Evolutionary conservation across 2,888 invertebrate species (phyloP).

Genomic region (Stenolophus ochropezus): DNA sequence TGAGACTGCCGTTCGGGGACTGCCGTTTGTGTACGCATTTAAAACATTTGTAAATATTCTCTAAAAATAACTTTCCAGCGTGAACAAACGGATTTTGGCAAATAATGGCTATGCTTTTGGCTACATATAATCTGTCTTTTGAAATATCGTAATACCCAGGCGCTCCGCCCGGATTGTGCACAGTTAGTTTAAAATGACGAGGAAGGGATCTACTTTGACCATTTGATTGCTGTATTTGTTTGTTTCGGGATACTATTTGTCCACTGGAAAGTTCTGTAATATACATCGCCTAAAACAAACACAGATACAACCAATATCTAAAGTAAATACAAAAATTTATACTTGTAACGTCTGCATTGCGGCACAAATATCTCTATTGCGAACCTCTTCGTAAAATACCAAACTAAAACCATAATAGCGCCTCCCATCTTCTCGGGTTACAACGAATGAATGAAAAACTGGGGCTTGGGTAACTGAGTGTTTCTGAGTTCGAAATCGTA

Average conservation of each 20-base stretch:
- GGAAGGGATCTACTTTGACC: constrained; percentile 90
- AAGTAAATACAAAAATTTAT: constrained; percentile 55
- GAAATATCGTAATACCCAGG: constrained; percentile 93
- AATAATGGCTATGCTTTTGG: constrained; percentile 95
- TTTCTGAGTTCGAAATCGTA: constrained; percentile 96
- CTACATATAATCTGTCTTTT: constrained; percentile 95
- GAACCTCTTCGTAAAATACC: constrained; percentile 97
- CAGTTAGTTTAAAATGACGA: constrained; percentile 90
- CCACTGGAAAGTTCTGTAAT: constrained; percentile 92
- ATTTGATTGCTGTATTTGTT: constrained; percentile 76
- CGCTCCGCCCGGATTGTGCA: constrained; percentile 84
- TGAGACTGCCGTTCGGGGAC: constrained; percentile 73
- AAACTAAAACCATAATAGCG: constrained; percentile 95
- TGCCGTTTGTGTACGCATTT: constrained; percentile 85
- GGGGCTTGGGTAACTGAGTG: constrained; percentile 86
- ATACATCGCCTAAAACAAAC: constrained; percentile 84
- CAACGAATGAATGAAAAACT: constrained; percentile 96
- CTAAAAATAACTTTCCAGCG: constrained; percentile 89
- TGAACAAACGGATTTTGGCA: constrained; percentile 93
- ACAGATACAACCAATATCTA: constrained; percentile 26
- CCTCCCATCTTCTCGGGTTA: constrained; percentile 97
- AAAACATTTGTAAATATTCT: constrained; percentile 87
- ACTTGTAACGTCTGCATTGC: constrained; percentile 97
- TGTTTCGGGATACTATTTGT: constrained; percentile 79
- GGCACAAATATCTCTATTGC: constrained; percentile 92